Conservation (phyloP, 2,888 invertebrate species). For the Nowickia ferox region DNA sequence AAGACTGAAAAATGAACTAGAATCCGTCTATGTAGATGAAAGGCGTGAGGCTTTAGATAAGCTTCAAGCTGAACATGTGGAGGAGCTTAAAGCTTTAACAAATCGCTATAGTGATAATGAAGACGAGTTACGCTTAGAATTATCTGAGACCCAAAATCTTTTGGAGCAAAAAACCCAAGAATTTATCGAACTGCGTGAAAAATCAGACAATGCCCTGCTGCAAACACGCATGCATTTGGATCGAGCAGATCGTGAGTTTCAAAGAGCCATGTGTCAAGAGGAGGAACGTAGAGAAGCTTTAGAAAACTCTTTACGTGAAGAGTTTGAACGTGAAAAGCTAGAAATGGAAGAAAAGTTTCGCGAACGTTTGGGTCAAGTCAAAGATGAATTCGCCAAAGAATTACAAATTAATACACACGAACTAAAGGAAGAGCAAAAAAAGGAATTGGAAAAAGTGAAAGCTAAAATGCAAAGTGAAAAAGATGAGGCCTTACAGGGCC, state of each 20-base stretch:
- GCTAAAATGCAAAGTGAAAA: slow-evolving; percentile 85
- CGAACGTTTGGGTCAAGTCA: slow-evolving; percentile 84
- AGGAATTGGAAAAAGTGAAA: slow-evolving; percentile 86
- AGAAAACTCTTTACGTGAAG: slow-evolving; percentile 81
- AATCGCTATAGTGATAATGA: slow-evolving; percentile 85
- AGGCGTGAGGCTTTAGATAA: slow-evolving; percentile 85
- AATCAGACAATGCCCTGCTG: slow-evolving; percentile 84
- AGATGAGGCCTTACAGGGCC: slow-evolving; percentile 84
- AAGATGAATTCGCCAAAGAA: slow-evolving; percentile 82
- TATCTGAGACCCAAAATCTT: slow-evolving; percentile 87
- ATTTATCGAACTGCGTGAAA: slow-evolving; percentile 83
- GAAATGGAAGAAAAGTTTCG: slow-evolving; percentile 90
- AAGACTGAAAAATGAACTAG: slow-evolving; percentile 86
- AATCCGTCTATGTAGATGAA: slow-evolving; percentile 86
- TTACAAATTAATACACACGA: slow-evolving; percentile 85
- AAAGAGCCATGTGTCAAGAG: slow-evolving; percentile 82
- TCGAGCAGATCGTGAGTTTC: slow-evolving; percentile 82
- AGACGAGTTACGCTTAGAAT: slow-evolving; percentile 86
- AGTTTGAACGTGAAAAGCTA: slow-evolving; percentile 88
- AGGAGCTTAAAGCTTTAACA: slow-evolving; percentile 85
- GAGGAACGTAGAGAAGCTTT: slow-evolving; percentile 80
- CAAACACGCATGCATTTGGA: slow-evolving; percentile 83
- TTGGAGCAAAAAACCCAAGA: slow-evolving; percentile 83
- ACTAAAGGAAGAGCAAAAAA: slow-evolving; percentile 86
- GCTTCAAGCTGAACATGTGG: slow-evolving; percentile 85